Base-by-base conservation (phyloP, 2,113 vertebrate species). In the Pleuronectes platessa region DNA sequence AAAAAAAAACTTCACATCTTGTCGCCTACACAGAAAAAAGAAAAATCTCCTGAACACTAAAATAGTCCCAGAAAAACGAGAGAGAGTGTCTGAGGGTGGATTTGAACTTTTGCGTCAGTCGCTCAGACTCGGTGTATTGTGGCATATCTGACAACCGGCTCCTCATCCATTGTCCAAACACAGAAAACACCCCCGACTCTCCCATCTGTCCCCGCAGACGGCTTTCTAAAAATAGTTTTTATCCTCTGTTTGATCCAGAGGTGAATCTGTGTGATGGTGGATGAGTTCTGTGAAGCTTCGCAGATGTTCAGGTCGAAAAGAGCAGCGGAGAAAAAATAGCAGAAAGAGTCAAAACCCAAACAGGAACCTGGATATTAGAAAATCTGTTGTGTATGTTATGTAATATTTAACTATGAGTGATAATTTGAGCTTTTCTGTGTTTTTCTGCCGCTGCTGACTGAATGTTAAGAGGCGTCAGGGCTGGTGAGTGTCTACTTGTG, bases 161-260 rank as follows among this genome's bases (percentile, higher is more conserved):
- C 49, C 73, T 88, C 82, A 79, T 79, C 78, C 83, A 67, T 84
- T 78, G 80, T 88, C 63, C 71, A 74, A 73, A 83, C 76, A 60
- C 24, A 60, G 76, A 77, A 31, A 67, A 81, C 81, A 61, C 63
- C 17, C 60, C 45, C 17, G 15, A 18, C 47, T 51, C 58, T 79
- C 63, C 90, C 90, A 84, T 80, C 88, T 90, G 88, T 58, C 75
- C 66, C 80, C 53, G 21, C 56, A 72, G 65, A 53, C 82, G 72
- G 68, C 31, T 64, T 64, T 24, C 71, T 76, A 72, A 76, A 67
- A 90, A 85, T 61, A 85, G 47, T 68, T 47, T 70, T 55, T 58
- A 58, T 86, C 59, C 56, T 21, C 55, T 31, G 78, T 73, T 61
- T 69, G 74, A 71, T 72, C 74, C 86, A 80, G 71, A 79, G 74